These are phyloP conservation scores for Mastacembelus armatus DNA, from an alignment of 2,797 vertebrate species.

Conservation along the genomic window DNA sequence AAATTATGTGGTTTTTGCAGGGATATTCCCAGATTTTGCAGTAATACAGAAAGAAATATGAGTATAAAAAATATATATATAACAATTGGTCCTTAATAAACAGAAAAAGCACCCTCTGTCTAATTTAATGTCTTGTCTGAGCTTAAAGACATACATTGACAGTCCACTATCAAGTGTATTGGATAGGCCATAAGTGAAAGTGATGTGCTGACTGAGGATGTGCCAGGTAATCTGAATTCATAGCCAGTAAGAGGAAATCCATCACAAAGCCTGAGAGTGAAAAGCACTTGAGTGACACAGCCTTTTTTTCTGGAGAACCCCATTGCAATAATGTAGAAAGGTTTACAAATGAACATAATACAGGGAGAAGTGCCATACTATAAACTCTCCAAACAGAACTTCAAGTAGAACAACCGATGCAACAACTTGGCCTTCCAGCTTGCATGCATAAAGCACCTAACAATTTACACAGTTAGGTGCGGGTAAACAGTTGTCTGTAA, in stretches of 20 bases:
- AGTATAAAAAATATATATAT: not conserved
- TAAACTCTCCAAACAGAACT: not conserved
- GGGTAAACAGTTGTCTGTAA: slow-evolving; percentile 11
- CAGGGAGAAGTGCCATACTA: not conserved
- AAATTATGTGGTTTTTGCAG: not conserved
- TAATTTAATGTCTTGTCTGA: slow-evolving; percentile 16
- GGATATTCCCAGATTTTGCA: not conserved
- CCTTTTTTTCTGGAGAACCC: slow-evolving; percentile 8
- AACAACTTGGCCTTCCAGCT: not conserved
- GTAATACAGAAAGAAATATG: not conserved
- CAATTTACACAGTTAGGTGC: slow-evolving; percentile 14
- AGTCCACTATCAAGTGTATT: slow-evolving; percentile 19
- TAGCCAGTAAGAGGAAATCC: slow-evolving; percentile 10
- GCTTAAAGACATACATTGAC: slow-evolving; percentile 13
- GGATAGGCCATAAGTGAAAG: slow-evolving; percentile 21
- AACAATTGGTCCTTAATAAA: slow-evolving; percentile 3
- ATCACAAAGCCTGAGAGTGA: slow-evolving; percentile 26
- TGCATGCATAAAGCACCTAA: not conserved
- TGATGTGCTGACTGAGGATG: slow-evolving; percentile 26
- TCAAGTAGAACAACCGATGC: not conserved
- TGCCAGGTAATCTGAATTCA: slow-evolving; percentile 43
- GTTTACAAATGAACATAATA: not conserved
- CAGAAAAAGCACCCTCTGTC: slow-evolving; percentile 21
- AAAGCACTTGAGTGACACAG: slow-evolving; percentile 27
- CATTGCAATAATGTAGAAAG: not conserved